Conservation (phyloP, 2,888 invertebrate species). For the Teleiodes luculella region DNA sequence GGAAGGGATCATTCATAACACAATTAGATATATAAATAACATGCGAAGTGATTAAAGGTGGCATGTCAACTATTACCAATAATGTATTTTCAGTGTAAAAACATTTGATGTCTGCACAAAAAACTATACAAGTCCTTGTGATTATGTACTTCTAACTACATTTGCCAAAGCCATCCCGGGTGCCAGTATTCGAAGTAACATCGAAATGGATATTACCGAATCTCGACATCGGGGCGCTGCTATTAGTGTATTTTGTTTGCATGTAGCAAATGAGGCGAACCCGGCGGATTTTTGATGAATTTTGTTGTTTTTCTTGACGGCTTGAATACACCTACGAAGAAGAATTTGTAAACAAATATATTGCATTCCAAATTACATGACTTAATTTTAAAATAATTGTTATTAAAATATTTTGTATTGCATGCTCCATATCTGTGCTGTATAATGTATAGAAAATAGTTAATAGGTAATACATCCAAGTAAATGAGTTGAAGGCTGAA, state of each 20-base stretch:
- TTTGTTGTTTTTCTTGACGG: conserved; percentile 59
- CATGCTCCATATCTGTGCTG: too few relatives aligned
- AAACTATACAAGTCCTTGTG: neutral
- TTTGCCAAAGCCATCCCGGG: conserved; percentile 45
- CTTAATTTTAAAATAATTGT: too few relatives aligned
- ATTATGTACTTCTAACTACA: conserved; percentile 46
- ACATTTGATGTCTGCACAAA: too few relatives aligned
- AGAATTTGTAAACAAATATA: conserved; percentile 37
- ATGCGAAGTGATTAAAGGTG: too few relatives aligned
- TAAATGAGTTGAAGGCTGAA: too few relatives aligned
- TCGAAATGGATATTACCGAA: conserved; percentile 44
- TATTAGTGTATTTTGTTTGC: conserved; percentile 73
- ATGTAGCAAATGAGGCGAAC: conserved; percentile 73
- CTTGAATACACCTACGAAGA: conserved; percentile 73
- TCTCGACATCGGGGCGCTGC: conserved; percentile 48
- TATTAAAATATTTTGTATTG: too few relatives aligned
- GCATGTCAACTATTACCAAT: too few relatives aligned
- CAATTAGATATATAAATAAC: too few relatives aligned
- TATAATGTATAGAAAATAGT: too few relatives aligned
- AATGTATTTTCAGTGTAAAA: too few relatives aligned
- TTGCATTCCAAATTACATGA: neutral
- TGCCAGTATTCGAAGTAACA: conserved; percentile 44
- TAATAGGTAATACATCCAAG: too few relatives aligned
- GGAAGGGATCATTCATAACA: too few relatives aligned
- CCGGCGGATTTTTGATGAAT: conserved; percentile 68